Base-by-base conservation (phyloP, 2,888 invertebrate species). In the Boloria selene region DNA sequence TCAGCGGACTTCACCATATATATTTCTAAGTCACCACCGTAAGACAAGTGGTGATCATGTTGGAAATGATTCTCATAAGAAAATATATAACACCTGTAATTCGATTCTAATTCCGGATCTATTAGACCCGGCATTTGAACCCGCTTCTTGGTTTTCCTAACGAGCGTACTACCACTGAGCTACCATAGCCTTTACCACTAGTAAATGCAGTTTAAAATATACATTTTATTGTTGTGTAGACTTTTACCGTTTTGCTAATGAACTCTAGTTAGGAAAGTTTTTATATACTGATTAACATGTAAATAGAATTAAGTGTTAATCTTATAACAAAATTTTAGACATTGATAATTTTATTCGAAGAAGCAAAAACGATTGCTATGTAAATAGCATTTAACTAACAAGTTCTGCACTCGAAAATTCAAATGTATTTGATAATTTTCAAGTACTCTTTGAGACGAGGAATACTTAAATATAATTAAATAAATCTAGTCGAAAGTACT, bases 361-460 rank as follows among this genome's bases (percentile, higher is more conserved):
- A 69, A 69, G 71, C 66, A 64, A 68, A 55, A 65, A 49, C 66
- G 65, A 64, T 65, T 61, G 62, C 67, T 69, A 65, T 64, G 67
- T 70, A 74, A 76, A 76, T 70, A 74, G 17, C 56, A 61, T 47
- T 70, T 64, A 17, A 17, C 49, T 60, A 64, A 69, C 61, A 64
- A 70, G 68, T 52, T 45, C 68, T 49, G 60, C 56, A 68, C 70
- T 74, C 62, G 61, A 75, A 70, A 68, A 70, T 64, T 60, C 53
- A 64, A 68, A 59, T 65, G 26, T 67, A 56, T 73, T 71, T 66
- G 67, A 61, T 62, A 53, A 64, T 66, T 58, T 38, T 69, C 55
- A 60, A 73, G 73, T 17, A 64, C 70, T 67, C 73, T 73, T 69
- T 70, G 56, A 62, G 52, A 68, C 49, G 67, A 68, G 66, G 65